Base-by-base conservation (phyloP, 2,113 vertebrate genomes). In the Crocuta crocuta region DNA sequence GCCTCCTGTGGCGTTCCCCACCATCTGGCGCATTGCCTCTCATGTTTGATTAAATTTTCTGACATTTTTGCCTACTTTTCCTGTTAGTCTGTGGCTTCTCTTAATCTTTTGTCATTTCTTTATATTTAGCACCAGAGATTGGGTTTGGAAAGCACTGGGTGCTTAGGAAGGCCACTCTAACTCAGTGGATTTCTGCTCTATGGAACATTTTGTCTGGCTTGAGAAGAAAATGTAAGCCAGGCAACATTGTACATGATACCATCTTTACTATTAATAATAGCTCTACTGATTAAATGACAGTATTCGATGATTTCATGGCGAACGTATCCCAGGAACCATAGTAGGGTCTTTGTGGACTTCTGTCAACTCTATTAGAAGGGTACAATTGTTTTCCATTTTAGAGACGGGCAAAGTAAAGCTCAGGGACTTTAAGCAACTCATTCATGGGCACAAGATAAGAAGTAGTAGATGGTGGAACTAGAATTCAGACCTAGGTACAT, bases 181-280 rank as follows among this genome's bases (percentile, higher is more conserved):
- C 5, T 12, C 39, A 0, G 0, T 35, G 61, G 80, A 50, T 93
- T 55, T 96, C 61, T 79, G 70, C 19, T 80, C 10, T 63, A 4
- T 33, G 5, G 15, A 16, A 65, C 9, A 63, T 50, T 65, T 68
- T 74, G 9, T 31, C 35, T 89, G 45, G 31, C 28, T 80, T 53
- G 55, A 84, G 24, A 23, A 48, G 63, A 83, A 50, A 48, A 24
- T 33, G 19, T 26, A 39, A 96, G 3, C 33, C 28, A 82, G 73
- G 12, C 4, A 24, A 23, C 10, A 43, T 0, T 0, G 8, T 31
- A 48, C 0, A 0, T 78, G 15, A 63, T 21, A 43, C 35, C n/a
- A 16, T 19, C 53, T 58, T 84, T 23, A 10, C 11, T 39, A 33
- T 43, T 28, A 76, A 21, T 16, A 13, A 33, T 2, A 63, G 19